A percentile compares a stretch with the other conserved stretches of the same genome.
phyloP scores from a whole-genome alignment of 2,888 invertebrate species.

The Drosophila kokeensis region DNA sequence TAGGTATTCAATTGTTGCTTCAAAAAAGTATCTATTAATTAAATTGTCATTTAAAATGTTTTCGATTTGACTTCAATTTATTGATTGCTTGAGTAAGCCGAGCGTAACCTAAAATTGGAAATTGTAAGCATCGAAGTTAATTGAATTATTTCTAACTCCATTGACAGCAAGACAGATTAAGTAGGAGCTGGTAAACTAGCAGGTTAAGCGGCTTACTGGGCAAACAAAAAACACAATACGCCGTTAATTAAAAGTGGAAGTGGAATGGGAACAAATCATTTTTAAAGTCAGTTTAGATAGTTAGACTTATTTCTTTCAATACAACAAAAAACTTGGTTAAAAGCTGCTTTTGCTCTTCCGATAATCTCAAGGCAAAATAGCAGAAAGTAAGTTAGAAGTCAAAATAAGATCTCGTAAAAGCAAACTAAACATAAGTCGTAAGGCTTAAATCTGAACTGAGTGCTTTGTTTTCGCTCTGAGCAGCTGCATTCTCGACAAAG shows the following conservation, averaged over 20 bases:
- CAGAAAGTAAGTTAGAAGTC: not conserved
- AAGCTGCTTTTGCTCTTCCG: not conserved
- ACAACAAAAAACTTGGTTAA: not conserved
- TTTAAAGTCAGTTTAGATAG: not conserved
- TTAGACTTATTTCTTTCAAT: not conserved
- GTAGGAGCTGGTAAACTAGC: not conserved
- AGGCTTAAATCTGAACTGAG: not conserved
- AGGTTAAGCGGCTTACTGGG: not conserved
- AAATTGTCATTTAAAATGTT: slow-evolving; percentile 13
- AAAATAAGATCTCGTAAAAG: not conserved
- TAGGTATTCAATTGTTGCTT: slow-evolving; percentile 26
- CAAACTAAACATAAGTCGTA: not conserved
- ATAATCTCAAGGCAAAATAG: not conserved
- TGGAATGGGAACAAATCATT: not conserved
- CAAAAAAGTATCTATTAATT: slow-evolving; percentile 1
- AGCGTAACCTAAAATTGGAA: not conserved
- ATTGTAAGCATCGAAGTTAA: not conserved
- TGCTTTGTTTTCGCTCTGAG: not conserved
- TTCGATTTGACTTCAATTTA: slow-evolving; percentile 1
- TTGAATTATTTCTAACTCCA: not conserved
- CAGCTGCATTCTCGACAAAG: not conserved
- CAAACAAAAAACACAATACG: not conserved
- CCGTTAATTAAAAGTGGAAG: not conserved
- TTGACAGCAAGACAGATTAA: not conserved
- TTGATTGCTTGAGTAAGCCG: not conserved